Conservation (phyloP, 2,113 vertebrate genomes). For the Thymallus thymallus region DNA sequence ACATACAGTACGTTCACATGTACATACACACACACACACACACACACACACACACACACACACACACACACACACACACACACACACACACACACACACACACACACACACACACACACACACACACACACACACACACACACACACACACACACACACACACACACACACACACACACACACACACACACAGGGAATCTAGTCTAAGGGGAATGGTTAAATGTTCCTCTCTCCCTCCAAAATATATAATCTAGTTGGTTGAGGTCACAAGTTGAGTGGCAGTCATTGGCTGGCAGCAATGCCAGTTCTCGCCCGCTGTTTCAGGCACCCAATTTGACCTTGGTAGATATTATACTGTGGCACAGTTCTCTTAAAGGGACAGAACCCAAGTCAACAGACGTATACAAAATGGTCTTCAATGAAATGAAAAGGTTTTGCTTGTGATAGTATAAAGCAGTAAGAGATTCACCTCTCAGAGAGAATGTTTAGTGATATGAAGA, state of each 20-base stretch:
- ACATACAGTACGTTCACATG: neutral
- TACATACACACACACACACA: constrained; percentile 8
- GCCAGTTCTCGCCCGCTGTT: neutral
- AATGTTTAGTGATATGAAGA: too few species aligned
- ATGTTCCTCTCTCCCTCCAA: neutral
- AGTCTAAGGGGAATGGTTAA: neutral
- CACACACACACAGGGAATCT: constrained; percentile 8
- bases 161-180: neutral
- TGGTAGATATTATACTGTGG: constrained; percentile 5
- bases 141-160: constrained; percentile 10
- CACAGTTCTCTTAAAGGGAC: constrained; percentile 30
- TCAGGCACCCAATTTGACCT: constrained; percentile 40
- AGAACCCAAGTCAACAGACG: neutral
- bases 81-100: constrained; percentile 5
- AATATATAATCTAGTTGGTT: constrained; percentile 36
- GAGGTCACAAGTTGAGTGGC: neutral
- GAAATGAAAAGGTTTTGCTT: neutral
- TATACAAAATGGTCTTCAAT: neutral
- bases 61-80: constrained; percentile 5
- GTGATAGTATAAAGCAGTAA: too few species aligned
- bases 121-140: constrained; percentile 5
- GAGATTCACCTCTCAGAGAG: too few species aligned
- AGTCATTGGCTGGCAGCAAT: constrained; percentile 26
- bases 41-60: constrained; percentile 5
- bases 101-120: constrained; percentile 5